Evolutionary conservation across 2,888 invertebrate genomes (phyloP), one percentile per base, ranked within the genome.

Genomic region (Gastracanthus pulcherrimus): DNA sequence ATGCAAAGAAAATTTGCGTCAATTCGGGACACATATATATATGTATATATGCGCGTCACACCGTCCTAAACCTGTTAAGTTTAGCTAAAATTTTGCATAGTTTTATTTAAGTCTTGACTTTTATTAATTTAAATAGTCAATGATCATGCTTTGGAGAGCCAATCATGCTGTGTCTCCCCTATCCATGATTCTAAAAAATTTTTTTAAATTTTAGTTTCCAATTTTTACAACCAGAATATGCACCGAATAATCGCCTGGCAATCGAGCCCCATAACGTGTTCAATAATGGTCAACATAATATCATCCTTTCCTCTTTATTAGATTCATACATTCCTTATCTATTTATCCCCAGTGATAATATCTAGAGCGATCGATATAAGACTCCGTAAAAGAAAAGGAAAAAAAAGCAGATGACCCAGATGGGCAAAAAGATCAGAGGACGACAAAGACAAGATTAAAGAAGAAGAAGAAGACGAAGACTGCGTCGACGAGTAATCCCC

Each of bases 401-500:
- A 60, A 60, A 41, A 41, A 41, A 41, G 5, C 13, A 13, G 3
- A 3, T 41, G 41, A 3, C 2, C 13, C 41, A 41, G 13, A 13
- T 13, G 41, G 41, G 41, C 1, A 1, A 13, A 38, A 66, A 36
- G 62, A 34, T 9, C 19, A 26, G 34, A 67, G 55, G 31, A 36
- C n/a, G n/a, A n/a, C n/a, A n/a, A 64, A 31, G 13, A 60, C 9
- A 51, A 51, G 34, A 13, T 7, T 7, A 51, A 23, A 31, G 31
- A 29, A 11, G 26, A 34, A 72, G 19, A 13, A 29, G n/a, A 36
- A 29, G 51, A 16, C 7, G 48, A n/a, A 26, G 55, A 71, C 51
- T n/a, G n/a, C n/a, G n/a, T n/a, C n/a, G 48, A 5, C 64, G 71
- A 34, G 77, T 81, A 81, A 81, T 77, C 72, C 60, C 45, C 81